Evolutionary conservation across 2,113 vertebrate species (phyloP).

Genomic region (Cochlearius cochlearius): DNA sequence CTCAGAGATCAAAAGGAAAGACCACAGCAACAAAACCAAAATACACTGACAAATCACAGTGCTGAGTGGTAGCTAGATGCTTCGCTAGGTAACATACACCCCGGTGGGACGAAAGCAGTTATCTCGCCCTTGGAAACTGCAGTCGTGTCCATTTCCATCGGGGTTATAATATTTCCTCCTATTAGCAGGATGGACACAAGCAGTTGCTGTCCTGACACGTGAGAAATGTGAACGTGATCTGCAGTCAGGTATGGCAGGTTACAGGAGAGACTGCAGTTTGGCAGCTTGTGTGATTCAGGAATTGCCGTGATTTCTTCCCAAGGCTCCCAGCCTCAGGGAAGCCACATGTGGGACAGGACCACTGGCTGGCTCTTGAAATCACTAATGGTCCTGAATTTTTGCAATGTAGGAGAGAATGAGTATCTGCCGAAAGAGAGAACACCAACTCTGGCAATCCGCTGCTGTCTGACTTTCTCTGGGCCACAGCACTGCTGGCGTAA

Average conservation of each 20-base stretch:
- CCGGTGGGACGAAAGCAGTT: rapidly evolving
- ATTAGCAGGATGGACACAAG: neutral
- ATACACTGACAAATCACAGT: slow-evolving; percentile 30
- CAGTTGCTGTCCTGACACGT: slow-evolving; percentile 39
- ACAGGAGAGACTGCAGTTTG: neutral
- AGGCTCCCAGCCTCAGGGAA: neutral
- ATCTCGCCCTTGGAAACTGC: neutral
- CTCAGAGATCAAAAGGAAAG: neutral
- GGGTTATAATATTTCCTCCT: neutral
- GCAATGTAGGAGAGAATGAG: rapidly evolving
- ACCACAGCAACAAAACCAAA: slow-evolving; percentile 40
- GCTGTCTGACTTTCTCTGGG: neutral
- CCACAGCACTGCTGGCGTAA: neutral
- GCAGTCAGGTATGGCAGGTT: slow-evolving; percentile 27
- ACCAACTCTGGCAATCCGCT: neutral
- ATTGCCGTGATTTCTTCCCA: rapidly evolving
- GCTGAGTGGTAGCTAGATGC: neutral
- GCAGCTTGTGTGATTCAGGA: rapidly evolving
- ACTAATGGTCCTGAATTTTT: neutral
- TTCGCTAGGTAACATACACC: neutral
- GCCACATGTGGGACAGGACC: neutral
- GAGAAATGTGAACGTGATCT: slow-evolving; percentile 7
- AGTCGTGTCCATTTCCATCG: neutral
- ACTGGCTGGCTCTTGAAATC: neutral
- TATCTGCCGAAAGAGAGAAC: neutral